Evolutionary conservation across 2,797 vertebrate genomes (phyloP), one percentile per base, ranked within the genome.

Genomic region (Channallabes apus): DNA sequence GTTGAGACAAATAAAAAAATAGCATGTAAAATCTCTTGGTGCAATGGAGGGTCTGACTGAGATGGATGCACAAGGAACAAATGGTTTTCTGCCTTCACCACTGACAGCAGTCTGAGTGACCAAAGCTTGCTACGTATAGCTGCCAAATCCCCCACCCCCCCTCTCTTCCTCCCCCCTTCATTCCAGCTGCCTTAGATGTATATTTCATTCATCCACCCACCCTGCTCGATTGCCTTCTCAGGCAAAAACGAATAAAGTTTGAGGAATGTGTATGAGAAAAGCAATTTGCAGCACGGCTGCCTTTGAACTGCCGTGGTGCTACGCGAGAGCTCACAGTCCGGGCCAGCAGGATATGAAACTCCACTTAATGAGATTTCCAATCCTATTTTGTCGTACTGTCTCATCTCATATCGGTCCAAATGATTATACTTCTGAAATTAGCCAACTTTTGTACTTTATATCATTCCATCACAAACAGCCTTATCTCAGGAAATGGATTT

Each of bases 181-280:
- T 51, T 85, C 82, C 59, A 80, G 83, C 68, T 67, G 84, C 86
- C 88, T 88, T 89, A 85, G 89, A 90, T 88, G 86, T 83, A 91
- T 93, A 89, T 90, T 81, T 84, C 83, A 86, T 89, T 72, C 84
- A 83, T 20, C 73, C 71, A 32, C 62, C 46, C 71, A 58, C 85
- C 73, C 62, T 73, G 54, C 62, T 32, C 69, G 56, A 82, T 82
- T 61, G 80, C 80, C 80, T 86, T 78, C 80, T 86, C 80, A 61
- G 80, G 85, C 72, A 77, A 88, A 81, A 84, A 86, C n/a, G 76
- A 82, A 86, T 85, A 85, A 86, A 88, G 84, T 89, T 85, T 82
- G 85, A 89, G 84, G 92, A 83, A 82, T 88, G 87, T 88, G 84
- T 86, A 89, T 91, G 88, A 85, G 64, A 87, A 89, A 90, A 89